phyloP scores from a whole-genome alignment of 2,888 invertebrate genomes.

The Drosophila birchii region DNA sequence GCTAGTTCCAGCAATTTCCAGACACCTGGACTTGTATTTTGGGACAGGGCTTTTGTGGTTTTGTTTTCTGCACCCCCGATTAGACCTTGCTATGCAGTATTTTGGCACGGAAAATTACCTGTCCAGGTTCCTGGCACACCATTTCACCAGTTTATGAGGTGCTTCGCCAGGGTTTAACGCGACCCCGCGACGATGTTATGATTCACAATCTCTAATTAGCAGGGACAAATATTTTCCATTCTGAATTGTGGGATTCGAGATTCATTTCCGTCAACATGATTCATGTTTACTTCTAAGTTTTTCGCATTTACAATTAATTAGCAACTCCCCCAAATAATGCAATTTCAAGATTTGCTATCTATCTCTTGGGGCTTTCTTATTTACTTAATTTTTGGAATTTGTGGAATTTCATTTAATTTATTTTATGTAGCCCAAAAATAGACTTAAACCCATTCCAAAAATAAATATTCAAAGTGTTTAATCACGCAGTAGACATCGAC shows the following conservation, averaged over 20 bases:
- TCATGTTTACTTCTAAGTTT: slow-evolving; percentile 45
- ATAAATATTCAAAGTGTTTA: slow-evolving; percentile 24
- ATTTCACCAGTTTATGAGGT: slow-evolving; percentile 24
- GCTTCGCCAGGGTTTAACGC: background rate
- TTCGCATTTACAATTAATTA: slow-evolving; percentile 27
- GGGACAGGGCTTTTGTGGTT: slow-evolving; percentile 21
- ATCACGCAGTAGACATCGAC: slow-evolving; percentile 21
- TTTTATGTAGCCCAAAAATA: background rate
- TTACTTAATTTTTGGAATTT: background rate
- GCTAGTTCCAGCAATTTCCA: slow-evolving; percentile 10
- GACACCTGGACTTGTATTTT: slow-evolving; percentile 8
- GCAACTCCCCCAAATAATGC: slow-evolving; percentile 9
- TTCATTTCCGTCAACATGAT: slow-evolving; percentile 38
- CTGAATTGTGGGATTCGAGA: slow-evolving; percentile 8
- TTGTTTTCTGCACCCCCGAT: slow-evolving; percentile 14
- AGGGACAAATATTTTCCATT: slow-evolving; percentile 41
- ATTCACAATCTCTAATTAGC: slow-evolving; percentile 24
- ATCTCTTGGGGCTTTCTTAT: too few relatives aligned
- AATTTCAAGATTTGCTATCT: background rate
- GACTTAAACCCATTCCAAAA: background rate
- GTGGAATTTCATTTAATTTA: background rate
- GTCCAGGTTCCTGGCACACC: slow-evolving; percentile 23
- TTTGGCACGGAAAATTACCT: slow-evolving; percentile 17
- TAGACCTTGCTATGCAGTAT: slow-evolving; percentile 2
- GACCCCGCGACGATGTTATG: slow-evolving; percentile 12